phyloP scores from a whole-genome alignment of 2,888 invertebrate genomes.

The Dolichopus griseipennis region DNA sequence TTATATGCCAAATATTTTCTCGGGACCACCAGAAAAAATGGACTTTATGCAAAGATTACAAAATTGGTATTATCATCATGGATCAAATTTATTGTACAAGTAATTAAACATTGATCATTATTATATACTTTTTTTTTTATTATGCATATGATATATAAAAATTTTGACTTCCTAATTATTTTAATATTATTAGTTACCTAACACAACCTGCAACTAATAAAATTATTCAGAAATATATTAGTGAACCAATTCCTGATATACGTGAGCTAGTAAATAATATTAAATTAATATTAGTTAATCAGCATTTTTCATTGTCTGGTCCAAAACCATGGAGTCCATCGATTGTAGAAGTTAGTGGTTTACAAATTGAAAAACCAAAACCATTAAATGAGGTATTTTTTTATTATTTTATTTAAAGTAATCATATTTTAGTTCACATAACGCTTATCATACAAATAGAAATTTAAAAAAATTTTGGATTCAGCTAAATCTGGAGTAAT shows the following conservation, averaged over 20 bases:
- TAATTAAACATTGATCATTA: slow-evolving; percentile 18
- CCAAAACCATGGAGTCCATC: slow-evolving; percentile 42
- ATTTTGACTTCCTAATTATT: background rate
- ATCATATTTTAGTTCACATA: background rate
- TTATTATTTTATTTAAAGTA: background rate
- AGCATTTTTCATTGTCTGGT: slow-evolving; percentile 45
- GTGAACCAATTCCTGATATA: slow-evolving; percentile 41
- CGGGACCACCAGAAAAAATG: slow-evolving; percentile 43
- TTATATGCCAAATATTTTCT: slow-evolving; percentile 47
- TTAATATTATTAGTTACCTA: slow-evolving; percentile 24
- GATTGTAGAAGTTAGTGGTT: slow-evolving; percentile 48
- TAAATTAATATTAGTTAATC: slow-evolving; percentile 43
- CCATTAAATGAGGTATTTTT: slow-evolving; percentile 30
- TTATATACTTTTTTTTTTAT: too few species aligned
- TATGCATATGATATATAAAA: background rate
- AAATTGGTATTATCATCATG: slow-evolving; percentile 38
- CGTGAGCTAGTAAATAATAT: slow-evolving; percentile 39
- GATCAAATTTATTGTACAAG: slow-evolving; percentile 29
- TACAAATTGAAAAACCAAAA: slow-evolving; percentile 37
- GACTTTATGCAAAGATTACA: slow-evolving; percentile 37
- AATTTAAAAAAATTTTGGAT: slow-evolving; percentile 49
- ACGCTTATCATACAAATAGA: slow-evolving; percentile 28
- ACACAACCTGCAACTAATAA: slow-evolving; percentile 38
- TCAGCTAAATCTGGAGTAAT: slow-evolving; percentile 52
- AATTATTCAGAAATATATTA: slow-evolving; percentile 41